These are phyloP conservation scores for Ditula angustiorana DNA, from an alignment of 2,888 invertebrate genomes.

Conservation along the genomic window DNA sequence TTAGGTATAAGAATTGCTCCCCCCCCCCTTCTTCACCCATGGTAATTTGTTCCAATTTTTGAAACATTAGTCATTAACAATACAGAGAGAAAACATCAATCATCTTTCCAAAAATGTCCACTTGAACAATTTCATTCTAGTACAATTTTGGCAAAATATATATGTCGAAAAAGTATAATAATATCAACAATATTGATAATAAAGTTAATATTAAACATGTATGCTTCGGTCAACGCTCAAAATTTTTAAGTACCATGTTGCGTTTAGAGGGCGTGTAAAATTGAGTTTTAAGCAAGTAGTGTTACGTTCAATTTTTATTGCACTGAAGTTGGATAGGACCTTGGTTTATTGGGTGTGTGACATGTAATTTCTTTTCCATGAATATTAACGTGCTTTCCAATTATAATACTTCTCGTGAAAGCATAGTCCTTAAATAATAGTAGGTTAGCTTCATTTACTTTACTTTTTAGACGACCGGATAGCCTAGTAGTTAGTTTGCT, in stretches of 20 bases:
- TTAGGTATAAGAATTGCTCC: too few species aligned
- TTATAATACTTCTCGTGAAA: background rate
- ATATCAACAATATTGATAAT: background rate
- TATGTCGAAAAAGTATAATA: too few species aligned
- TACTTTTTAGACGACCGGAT: too few species aligned
- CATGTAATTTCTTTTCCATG: slow-evolving; percentile 21
- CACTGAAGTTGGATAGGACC: background rate
- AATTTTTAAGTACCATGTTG: background rate
- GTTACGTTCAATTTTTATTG: background rate
- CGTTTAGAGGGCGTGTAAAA: background rate
- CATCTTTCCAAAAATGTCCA: background rate
- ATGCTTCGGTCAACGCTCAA: background rate
- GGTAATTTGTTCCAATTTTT: too few species aligned
- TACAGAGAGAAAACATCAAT: background rate
- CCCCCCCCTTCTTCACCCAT: too few species aligned
- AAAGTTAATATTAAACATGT: background rate
- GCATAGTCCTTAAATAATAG: background rate
- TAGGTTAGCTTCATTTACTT: background rate
- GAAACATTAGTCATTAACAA: too few species aligned
- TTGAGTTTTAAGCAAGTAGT: background rate
- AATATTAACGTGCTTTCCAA: slow-evolving; percentile 17
- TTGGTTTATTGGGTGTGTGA: background rate
- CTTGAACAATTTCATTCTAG: too few species aligned
- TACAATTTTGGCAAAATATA: too few species aligned
- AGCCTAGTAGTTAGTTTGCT: too few species aligned